Conservation (phyloP, 2,797 vertebrate species). For the Ctenopoma multispine region DNA sequence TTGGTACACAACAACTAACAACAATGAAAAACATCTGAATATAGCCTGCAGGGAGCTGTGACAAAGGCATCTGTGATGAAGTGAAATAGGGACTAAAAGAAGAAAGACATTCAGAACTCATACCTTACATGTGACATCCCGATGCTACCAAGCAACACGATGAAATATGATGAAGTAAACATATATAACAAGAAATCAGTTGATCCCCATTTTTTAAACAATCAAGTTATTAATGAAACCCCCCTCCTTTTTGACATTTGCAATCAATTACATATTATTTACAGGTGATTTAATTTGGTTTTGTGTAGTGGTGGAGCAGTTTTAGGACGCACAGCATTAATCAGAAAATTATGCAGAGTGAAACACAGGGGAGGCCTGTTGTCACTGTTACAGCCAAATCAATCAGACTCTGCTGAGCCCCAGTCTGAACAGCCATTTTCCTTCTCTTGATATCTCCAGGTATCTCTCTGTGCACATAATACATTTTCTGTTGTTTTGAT, state of each 20-base stretch:
- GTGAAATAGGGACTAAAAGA: constrained; percentile 60
- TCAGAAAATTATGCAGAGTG: constrained; percentile 82
- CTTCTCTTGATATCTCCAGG: constrained; percentile 48
- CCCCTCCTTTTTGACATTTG: constrained; percentile 69
- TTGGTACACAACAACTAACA: constrained; percentile 61
- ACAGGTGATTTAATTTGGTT: constrained; percentile 85
- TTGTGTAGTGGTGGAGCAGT: constrained; percentile 75
- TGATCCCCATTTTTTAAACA: constrained; percentile 60
- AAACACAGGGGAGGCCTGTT: constrained; percentile 75
- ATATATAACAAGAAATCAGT: constrained; percentile 62
- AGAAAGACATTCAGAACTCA: constrained; percentile 50
- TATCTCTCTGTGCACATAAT: constrained; percentile 25
- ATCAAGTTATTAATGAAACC: constrained; percentile 76
- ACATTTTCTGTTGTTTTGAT: constrained; percentile 5
- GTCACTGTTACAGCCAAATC: constrained; percentile 80
- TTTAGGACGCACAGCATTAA: constrained; percentile 79
- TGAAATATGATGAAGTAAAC: constrained; percentile 69
- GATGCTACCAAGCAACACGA: constrained; percentile 38
- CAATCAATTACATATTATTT: constrained; percentile 85
- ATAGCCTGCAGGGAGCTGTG: constrained; percentile 51
- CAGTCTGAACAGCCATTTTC: constrained; percentile 62
- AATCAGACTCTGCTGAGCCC: constrained; percentile 72
- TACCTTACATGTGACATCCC: constrained; percentile 53
- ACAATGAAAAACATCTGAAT: constrained; percentile 58
- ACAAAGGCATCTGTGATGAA: constrained; percentile 61